Conservation (phyloP, 2,113 vertebrate species). For the Mobula hypostoma region DNA sequence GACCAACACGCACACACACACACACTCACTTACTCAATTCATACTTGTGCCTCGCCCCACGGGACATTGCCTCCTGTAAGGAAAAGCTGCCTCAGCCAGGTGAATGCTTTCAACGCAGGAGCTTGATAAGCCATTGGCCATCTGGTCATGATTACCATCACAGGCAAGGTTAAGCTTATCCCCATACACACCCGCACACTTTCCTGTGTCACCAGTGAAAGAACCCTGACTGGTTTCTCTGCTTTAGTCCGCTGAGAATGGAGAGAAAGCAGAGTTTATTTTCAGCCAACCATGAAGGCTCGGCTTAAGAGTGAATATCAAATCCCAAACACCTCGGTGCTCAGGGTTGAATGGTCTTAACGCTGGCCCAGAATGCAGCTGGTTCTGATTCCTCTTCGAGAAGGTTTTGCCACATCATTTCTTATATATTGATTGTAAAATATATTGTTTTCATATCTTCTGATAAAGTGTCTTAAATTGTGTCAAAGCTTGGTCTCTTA, state of each 20-base stretch:
- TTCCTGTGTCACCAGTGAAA: neutral
- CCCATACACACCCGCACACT: neutral
- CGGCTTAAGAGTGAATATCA: neutral
- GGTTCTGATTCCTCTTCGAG: neutral
- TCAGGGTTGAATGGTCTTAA: neutral
- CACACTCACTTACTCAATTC: neutral
- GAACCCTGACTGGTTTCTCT: neutral
- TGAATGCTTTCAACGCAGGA: neutral
- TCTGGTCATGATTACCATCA: neutral
- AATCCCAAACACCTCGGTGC: neutral
- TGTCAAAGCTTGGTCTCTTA: neutral
- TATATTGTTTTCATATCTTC: neutral
- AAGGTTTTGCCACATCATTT: neutral
- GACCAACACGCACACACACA: neutral
- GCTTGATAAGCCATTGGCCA: neutral
- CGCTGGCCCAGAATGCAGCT: neutral
- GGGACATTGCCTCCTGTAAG: neutral
- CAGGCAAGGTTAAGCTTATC: neutral
- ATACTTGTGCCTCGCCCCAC: neutral
- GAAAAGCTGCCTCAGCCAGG: neutral
- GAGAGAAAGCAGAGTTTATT: neutral
- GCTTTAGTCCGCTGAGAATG: neutral
- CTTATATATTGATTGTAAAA: neutral
- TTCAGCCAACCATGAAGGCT: neutral
- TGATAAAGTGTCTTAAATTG: neutral